Percentiles rank a stretch among this genome's conserved stretches.
phyloP scores from a whole-genome alignment of 2,888 invertebrate genomes.

The Zaprionus obscuricornis region DNA sequence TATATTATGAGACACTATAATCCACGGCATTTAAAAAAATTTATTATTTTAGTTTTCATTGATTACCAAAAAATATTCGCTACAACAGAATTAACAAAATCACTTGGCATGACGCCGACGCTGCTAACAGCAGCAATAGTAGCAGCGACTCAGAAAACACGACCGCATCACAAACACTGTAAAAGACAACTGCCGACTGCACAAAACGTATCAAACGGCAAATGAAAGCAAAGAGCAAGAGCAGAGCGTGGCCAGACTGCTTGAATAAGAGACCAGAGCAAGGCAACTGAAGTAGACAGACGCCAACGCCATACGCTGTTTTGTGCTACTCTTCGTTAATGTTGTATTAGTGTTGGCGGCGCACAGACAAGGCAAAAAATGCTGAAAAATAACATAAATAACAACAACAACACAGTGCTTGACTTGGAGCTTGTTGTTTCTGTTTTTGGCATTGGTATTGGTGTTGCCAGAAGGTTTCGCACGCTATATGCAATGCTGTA shows the following conservation, averaged over 20 bases:
- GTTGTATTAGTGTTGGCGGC: slow-evolving; percentile 26
- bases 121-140: slow-evolving; percentile 23
- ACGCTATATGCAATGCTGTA: slow-evolving; percentile 39
- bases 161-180: slow-evolving; percentile 62
- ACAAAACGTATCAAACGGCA: slow-evolving; percentile 37
- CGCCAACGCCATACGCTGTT: slow-evolving; percentile 43
- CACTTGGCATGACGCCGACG: slow-evolving; percentile 58
- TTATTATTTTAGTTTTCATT: slow-evolving; percentile 21
- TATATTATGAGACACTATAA: no score
- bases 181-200: slow-evolving; percentile 57
- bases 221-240: slow-evolving; percentile 51
- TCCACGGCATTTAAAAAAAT: slow-evolving; percentile 10
- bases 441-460: no score
- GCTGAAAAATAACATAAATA: slow-evolving; percentile 65
- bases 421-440: slow-evolving; percentile 44
- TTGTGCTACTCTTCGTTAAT: slow-evolving; percentile 24
- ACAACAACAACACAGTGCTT: slow-evolving; percentile 51
- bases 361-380: slow-evolving; percentile 41
- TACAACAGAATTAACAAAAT: slow-evolving; percentile 39
- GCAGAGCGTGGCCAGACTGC: slow-evolving; percentile 56
- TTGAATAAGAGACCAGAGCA: slow-evolving; percentile 40
- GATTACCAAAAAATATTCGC: slow-evolving; percentile 34
- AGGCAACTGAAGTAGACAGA: slow-evolving; percentile 16
- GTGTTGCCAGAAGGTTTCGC: slow-evolving; percentile 70
- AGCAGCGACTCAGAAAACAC: slow-evolving; percentile 54